These are phyloP conservation scores for Gryon sp. DNA, from an alignment of 1,140 invertebrate species.

Conservation along the genomic window DNA sequence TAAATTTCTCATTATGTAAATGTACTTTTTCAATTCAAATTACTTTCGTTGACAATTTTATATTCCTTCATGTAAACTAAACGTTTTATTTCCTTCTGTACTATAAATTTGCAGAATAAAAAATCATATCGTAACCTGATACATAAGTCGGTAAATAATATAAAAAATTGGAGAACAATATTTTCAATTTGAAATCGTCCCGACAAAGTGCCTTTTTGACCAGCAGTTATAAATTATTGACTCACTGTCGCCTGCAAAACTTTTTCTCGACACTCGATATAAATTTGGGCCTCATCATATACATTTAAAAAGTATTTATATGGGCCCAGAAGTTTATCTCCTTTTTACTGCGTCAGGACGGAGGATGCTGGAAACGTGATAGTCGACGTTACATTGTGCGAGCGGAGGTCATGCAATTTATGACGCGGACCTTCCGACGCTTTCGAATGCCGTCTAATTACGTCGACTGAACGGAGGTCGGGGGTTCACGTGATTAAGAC, in stretches of 20 bases:
- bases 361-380: conserved; percentile 47
- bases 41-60: no score
- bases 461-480: conserved; percentile 44
- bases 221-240: conserved; percentile 21
- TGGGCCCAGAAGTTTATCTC: conserved; percentile 43
- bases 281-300: conserved; percentile 56
- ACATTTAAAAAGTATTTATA: conserved; percentile 54
- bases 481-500: conserved; percentile 65
- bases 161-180: conserved; percentile 1
- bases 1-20: no score
- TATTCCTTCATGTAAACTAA: no score
- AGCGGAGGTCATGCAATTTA: conserved; percentile 69
- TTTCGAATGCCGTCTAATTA: conserved; percentile 66
- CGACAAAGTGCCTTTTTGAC: conserved; percentile 26
- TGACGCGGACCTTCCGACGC: conserved; percentile 64
- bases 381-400: conserved; percentile 63
- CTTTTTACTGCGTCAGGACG: conserved; percentile 36
- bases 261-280: conserved; percentile 24
- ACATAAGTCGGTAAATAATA: conserved; percentile 4
- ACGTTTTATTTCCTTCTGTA: no score
- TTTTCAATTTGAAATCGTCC: conserved; percentile 6
- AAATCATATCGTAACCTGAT: no score
- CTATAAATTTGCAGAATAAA: no score
- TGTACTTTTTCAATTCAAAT: no score
- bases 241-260: not conserved